A percentile compares a stretch with the other conserved stretches of the same genome.
These are phyloP conservation scores for Microctenopoma lineatum DNA, from an alignment of 2,797 vertebrate species.

Conservation along the genomic window DNA sequence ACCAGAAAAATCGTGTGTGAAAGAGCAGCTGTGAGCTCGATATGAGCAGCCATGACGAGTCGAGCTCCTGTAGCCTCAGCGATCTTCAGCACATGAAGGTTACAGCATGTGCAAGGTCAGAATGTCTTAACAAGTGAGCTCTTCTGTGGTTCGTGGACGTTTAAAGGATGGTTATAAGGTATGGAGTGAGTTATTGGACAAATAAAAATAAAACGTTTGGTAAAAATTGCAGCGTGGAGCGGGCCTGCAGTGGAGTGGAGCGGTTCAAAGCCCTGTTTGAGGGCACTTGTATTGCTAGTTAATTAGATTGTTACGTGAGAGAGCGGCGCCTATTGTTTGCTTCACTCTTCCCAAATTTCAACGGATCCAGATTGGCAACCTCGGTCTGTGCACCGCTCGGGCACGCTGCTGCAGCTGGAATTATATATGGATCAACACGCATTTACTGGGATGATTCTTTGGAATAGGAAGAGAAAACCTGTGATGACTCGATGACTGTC, in stretches of 20 bases:
- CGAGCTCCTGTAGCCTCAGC: background rate
- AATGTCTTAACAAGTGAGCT: constrained; percentile 16
- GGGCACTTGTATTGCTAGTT: constrained; percentile 24
- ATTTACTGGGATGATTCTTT: constrained; percentile 27
- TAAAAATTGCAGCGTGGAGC: constrained; percentile 12
- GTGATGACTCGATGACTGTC: constrained; percentile 31
- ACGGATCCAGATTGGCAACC: constrained; percentile 23
- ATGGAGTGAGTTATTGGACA: too few relatives aligned
- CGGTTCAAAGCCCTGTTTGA: constrained; percentile 28
- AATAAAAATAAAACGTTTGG: background rate
- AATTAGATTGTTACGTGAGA: constrained; percentile 29
- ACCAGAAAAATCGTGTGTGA: constrained; percentile 31
- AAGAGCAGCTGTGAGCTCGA: constrained; percentile 30
- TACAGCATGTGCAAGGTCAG: constrained; percentile 26
- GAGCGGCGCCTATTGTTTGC: constrained; percentile 25
- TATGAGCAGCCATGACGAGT: constrained; percentile 7
- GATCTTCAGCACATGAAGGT: constrained; percentile 30
- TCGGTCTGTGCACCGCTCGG: constrained; percentile 8
- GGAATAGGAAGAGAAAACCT: background rate
- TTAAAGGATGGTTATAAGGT: background rate
- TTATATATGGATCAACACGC: constrained; percentile 23
- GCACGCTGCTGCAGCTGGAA: constrained; percentile 19
- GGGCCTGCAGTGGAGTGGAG: constrained; percentile 3
- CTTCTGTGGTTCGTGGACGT: background rate
- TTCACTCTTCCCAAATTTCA: constrained; percentile 22